Evolutionary conservation across 2,113 vertebrate genomes (phyloP), one percentile per base, ranked within the genome.

Genomic region (Sander vitreus): DNA sequence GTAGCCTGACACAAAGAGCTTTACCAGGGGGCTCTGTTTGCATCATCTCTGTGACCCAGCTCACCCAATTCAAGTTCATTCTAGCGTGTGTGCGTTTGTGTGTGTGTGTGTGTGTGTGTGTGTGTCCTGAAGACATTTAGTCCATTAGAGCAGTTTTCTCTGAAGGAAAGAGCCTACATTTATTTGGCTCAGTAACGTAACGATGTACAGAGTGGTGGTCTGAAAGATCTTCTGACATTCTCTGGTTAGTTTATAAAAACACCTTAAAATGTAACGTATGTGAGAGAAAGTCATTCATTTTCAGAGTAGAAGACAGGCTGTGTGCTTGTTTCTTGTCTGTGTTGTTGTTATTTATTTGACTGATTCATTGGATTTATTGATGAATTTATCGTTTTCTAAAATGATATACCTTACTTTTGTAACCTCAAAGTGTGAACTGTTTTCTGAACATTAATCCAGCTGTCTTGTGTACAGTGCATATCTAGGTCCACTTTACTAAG

Each of bases 91-190:
- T 71, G n/a, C n/a, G n/a, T n/a, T n/a, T n/a, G n/a, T n/a, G n/a
- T n/a, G n/a, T n/a, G n/a, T n/a, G 45, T 15, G 6, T 39, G 39
- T 39, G 8, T 27, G 70, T 64, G 69, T 59, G 16, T 27, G 55
- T 43, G 53, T 83, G 72, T 77, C 90, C 86, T 85, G 75, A 55
- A 76, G 88, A 77, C 12, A 14, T 72, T 84, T 43, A 70, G 47
- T 88, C 82, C 86, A 91, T 90, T 88, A 90, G 25, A 51, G 3
- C 47, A 10, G 64, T 19, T 57, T 64, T 54, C 30, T 66, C 19
- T 53, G n/a, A 51, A 23, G 25, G 12, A 51, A 12, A 67, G 2
- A 19, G 10, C 16, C 47, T 68, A 51, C 13, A 68, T 4, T 21
- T 30, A 9, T 47, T 65, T 65, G 15, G 43, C 13, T 23, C 1